A percentile compares a stretch with the other conserved stretches of the same genome.
These are phyloP conservation scores for Platysteira castanea DNA, from an alignment of 2,113 vertebrate species.

Conservation along the genomic window DNA sequence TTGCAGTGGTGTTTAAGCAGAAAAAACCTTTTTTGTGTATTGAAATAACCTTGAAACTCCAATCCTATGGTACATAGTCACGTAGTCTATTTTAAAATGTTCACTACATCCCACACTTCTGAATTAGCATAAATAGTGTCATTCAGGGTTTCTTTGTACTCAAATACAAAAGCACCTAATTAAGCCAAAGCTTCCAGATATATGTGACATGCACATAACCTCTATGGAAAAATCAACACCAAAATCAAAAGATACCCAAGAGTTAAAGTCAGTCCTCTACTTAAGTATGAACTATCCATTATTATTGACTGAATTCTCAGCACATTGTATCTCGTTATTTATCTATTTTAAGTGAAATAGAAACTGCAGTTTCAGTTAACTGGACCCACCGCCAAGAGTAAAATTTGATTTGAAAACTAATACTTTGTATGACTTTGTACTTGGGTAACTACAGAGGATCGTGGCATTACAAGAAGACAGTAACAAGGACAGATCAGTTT, in stretches of 20 bases:
- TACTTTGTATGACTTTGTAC: slow-evolving; percentile 6
- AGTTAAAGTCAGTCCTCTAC: neutral
- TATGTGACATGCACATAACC: neutral
- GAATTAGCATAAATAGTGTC: slow-evolving; percentile 18
- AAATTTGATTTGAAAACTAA: slow-evolving; percentile 14
- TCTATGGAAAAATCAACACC: neutral
- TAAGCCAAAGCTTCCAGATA: neutral
- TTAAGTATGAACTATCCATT: neutral
- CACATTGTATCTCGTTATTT: neutral
- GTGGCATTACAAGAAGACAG: neutral
- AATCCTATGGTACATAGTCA: neutral
- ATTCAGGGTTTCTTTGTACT: neutral
- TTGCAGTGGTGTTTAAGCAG: neutral
- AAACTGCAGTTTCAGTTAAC: slow-evolving; percentile 2
- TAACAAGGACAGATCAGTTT: neutral
- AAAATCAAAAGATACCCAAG: neutral
- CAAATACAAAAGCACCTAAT: neutral
- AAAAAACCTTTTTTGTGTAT: neutral
- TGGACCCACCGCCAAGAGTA: neutral
- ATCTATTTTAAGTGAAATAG: slow-evolving; percentile 18
- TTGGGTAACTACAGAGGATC: neutral
- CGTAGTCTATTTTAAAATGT: neutral
- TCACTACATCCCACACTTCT: neutral
- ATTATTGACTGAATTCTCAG: neutral
- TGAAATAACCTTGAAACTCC: slow-evolving; percentile 32